A percentile compares a stretch with the other conserved stretches of the same genome.
Evolutionary conservation across 2,113 vertebrate genomes (phyloP).

Genomic region (Eira barbara): DNA sequence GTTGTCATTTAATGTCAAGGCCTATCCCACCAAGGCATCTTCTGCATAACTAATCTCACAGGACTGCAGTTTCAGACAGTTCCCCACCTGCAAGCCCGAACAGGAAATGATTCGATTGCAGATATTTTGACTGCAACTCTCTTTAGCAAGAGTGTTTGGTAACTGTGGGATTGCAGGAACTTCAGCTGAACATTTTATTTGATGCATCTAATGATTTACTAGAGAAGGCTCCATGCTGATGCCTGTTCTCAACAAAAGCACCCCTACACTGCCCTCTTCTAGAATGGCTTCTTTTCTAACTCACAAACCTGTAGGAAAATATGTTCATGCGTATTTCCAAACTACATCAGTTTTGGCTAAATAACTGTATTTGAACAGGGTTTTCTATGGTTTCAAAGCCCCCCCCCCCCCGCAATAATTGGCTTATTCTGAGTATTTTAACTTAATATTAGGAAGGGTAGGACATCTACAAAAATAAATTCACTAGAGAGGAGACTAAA

Average conservation of each 20-base stretch:
- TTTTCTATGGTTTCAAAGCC: neutral
- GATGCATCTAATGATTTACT: constrained; percentile 32
- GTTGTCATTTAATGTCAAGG: neutral
- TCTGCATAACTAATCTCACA: constrained; percentile 22
- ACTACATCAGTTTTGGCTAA: neutral
- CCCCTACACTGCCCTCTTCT: neutral
- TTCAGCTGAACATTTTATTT: neutral
- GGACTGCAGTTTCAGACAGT: constrained; percentile 36
- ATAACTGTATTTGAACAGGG: constrained; percentile 5
- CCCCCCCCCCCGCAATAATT: neutral
- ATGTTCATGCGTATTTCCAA: neutral
- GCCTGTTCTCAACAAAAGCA: neutral
- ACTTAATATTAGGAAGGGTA: constrained; percentile 6
- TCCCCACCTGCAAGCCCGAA: constrained; percentile 46
- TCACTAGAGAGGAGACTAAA: neutral
- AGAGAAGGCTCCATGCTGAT: neutral
- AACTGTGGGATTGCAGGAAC: constrained; percentile 52
- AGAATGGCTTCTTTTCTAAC: constrained; percentile 29
- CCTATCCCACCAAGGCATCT: neutral
- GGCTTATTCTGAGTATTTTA: constrained; percentile 34
- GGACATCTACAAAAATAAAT: neutral
- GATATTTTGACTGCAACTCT: constrained; percentile 36
- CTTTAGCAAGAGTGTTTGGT: constrained; percentile 59
- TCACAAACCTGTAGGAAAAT: constrained; percentile 8
- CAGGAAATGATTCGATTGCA: constrained; percentile 68